These are phyloP conservation scores for Ashinkailepas kermadecensis DNA, from an alignment of 2,888 invertebrate genomes.

Conservation along the genomic window DNA sequence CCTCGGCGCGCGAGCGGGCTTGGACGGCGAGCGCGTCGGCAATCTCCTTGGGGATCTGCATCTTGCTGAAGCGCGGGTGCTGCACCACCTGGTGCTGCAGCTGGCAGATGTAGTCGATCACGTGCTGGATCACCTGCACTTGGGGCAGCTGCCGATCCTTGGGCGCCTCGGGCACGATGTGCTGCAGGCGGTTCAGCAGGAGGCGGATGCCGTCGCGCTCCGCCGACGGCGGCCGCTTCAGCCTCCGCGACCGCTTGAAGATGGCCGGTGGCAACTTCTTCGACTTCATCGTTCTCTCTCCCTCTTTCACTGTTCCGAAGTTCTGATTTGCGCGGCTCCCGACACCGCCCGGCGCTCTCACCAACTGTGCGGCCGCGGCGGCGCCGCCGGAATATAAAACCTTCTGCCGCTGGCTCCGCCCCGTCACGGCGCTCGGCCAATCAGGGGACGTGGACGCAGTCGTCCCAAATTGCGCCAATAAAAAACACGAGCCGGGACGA, in stretches of 20 bases:
- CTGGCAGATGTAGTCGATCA: slow-evolving; percentile 19
- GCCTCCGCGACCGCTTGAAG: background rate
- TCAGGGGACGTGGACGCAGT: no score
- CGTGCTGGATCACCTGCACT: slow-evolving; percentile 14
- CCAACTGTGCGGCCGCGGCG: no score
- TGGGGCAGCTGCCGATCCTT: background rate
- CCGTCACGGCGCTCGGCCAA: no score
- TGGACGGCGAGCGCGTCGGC: background rate
- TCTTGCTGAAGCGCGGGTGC: slow-evolving; percentile 9
- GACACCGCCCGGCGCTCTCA: no score
- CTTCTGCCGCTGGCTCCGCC: no score
- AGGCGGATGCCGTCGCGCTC: background rate
- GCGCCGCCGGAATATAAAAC: no score
- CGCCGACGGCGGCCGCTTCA: background rate
- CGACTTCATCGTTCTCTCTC: background rate
- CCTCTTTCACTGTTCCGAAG: no score
- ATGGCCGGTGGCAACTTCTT: background rate
- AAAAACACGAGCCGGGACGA: no score
- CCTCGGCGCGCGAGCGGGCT: background rate
- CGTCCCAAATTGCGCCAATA: no score
- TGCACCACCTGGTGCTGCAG: slow-evolving; percentile 10
- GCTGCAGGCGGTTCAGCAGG: background rate
- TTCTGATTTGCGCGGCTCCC: no score
- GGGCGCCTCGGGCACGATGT: background rate
- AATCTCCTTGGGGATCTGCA: background rate